phyloP scores from a whole-genome alignment of 2,797 vertebrate species.

The Picus viridis region DNA sequence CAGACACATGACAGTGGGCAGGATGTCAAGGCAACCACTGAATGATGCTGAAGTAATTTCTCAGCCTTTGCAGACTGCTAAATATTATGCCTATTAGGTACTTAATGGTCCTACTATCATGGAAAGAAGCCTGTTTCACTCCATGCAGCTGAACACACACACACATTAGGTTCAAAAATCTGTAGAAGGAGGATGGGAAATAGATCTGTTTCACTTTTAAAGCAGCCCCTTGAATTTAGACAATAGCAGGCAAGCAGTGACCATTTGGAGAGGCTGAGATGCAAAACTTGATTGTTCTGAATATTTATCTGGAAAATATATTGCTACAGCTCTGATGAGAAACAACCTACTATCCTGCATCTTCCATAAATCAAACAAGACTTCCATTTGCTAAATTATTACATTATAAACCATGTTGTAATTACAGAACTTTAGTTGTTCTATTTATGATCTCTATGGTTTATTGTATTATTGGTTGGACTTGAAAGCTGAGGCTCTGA shows the following conservation, averaged over 20 bases:
- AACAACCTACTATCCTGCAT: not conserved
- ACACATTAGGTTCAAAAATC: not conserved
- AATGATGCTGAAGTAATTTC: not conserved
- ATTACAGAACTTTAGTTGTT: constrained; percentile 78
- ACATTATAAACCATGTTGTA: constrained; percentile 70
- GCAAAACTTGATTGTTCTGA: not conserved
- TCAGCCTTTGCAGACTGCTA: not conserved
- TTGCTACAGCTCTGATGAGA: not conserved
- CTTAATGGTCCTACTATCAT: not conserved
- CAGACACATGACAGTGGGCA: not conserved
- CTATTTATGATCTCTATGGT: constrained; percentile 63
- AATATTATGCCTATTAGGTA: not conserved
- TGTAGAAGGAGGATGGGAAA: not conserved
- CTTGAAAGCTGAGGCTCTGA: constrained; percentile 76
- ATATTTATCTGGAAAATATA: not conserved
- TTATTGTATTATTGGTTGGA: constrained; percentile 78
- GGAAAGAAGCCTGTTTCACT: not conserved
- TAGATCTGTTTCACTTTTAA: not conserved
- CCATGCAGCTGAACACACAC: not conserved
- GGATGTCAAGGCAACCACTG: not conserved
- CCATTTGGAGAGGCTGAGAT: not conserved
- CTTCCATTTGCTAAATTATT: constrained; percentile 53
- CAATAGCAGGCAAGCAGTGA: not conserved
- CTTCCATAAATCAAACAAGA: constrained; percentile 51
- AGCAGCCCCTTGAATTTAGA: not conserved